These are phyloP conservation scores for Cryptoprocta ferox DNA, from an alignment of 2,797 vertebrate species.

Conservation along the genomic window DNA sequence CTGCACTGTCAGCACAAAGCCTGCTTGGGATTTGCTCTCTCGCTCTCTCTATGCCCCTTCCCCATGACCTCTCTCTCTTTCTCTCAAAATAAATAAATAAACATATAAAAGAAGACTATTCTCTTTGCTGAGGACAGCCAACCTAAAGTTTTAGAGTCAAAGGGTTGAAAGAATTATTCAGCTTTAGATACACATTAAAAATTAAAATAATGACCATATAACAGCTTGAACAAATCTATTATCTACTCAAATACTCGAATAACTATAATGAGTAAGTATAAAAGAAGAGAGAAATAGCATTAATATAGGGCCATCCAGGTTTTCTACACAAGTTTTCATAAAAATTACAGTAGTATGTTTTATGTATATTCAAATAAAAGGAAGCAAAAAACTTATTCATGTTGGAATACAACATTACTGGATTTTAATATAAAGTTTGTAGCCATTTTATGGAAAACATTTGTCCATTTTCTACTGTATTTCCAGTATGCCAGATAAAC, in stretches of 20 bases:
- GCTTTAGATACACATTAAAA: not conserved
- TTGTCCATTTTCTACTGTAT: not conserved
- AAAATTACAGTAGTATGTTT: not conserved
- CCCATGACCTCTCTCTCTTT: no score
- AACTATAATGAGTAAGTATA: not conserved
- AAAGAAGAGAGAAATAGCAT: not conserved
- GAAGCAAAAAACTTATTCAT: not conserved
- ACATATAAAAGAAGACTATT: not conserved
- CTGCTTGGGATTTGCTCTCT: no score
- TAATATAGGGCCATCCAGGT: not conserved
- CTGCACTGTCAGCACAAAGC: no score
- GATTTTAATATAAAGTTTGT: slow-evolving; percentile 1
- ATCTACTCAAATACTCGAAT: not conserved
- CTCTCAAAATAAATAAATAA: no score
- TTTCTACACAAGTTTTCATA: not conserved
- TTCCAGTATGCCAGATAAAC: not conserved
- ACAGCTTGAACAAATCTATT: not conserved
- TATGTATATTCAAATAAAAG: not conserved
- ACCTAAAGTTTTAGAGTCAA: not conserved
- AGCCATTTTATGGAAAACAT: not conserved
- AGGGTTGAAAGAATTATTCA: not conserved
- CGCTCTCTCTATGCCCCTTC: no score
- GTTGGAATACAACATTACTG: not conserved
- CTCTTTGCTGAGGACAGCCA: not conserved
- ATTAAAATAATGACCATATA: not conserved